phyloP scores from a whole-genome alignment of 1,140 invertebrate species.

The Drosophila nannoptera region DNA sequence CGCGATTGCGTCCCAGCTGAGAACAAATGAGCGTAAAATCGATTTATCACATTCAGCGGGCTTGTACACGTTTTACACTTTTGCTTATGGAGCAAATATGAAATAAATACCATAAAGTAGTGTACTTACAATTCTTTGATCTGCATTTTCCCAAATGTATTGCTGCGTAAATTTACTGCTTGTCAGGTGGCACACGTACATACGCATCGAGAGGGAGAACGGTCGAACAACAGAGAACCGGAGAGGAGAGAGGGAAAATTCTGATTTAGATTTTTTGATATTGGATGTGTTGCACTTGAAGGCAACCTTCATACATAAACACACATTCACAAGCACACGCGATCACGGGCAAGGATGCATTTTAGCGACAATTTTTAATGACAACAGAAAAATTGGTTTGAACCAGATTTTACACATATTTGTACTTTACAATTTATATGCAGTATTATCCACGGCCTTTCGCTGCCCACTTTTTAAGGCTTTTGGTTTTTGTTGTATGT shows the following conservation, averaged over 20 bases:
- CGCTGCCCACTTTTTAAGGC: conserved; percentile 22
- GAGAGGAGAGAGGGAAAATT: conserved; percentile 34
- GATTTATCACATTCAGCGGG: conserved; percentile 69
- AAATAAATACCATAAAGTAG: conserved; percentile 16
- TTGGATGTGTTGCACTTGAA: conserved; percentile 45
- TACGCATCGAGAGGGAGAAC: conserved; percentile 11
- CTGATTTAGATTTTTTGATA: conserved; percentile 48
- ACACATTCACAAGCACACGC: conserved; percentile 7
- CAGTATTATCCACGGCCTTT: conserved; percentile 22
- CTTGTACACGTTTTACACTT: conserved; percentile 38
- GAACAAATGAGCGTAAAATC: conserved; percentile 57
- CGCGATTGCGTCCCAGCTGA: conserved; percentile 22
- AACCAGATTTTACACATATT: conserved; percentile 11
- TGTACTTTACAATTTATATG: conserved; percentile 14
- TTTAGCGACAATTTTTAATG: conserved; percentile 35
- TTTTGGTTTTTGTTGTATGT: conserved; percentile 56
- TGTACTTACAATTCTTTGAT: conserved; percentile 72
- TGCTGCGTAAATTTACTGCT: conserved; percentile 50
- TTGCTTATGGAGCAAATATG: conserved; percentile 5
- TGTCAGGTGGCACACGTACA: conserved; percentile 18
- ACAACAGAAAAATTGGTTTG: conserved; percentile 7
- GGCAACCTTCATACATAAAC: conserved; percentile 38
- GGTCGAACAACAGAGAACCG: conserved; percentile 10
- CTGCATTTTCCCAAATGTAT: conserved; percentile 62
- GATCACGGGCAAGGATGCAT: conserved; percentile 23